Evolutionary conservation across 1,140 invertebrate genomes (phyloP).

Genomic region (Macrocentrus cingulum): DNA sequence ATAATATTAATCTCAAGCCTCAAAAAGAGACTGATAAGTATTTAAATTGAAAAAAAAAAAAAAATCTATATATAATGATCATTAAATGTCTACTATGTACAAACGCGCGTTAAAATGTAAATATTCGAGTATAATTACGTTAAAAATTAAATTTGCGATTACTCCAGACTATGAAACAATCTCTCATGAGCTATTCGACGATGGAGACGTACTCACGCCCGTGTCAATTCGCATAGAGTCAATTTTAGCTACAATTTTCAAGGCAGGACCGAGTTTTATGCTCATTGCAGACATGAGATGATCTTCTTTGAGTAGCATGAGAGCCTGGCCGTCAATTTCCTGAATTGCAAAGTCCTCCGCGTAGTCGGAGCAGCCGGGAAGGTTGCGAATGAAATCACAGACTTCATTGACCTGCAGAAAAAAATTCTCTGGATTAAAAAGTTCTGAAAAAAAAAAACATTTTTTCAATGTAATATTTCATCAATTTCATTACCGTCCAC

Average conservation of each 20-base stretch:
- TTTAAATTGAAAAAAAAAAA: no score
- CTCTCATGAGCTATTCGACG: conserved; percentile 45
- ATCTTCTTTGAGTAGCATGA: conserved; percentile 92
- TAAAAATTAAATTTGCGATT: neutral
- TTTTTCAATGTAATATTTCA: neutral
- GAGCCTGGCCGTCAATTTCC: conserved; percentile 93
- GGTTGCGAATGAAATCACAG: conserved; percentile 81
- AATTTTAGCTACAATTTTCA: conserved; percentile 91
- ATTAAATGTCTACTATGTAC: neutral
- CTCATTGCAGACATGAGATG: conserved; percentile 93
- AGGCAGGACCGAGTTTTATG: conserved; percentile 91
- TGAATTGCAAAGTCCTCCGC: conserved; percentile 93
- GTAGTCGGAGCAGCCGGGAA: conserved; percentile 87
- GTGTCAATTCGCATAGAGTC: conserved; percentile 68
- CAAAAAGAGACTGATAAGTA: no score
- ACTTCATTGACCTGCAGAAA: conserved; percentile 70
- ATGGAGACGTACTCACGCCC: conserved; percentile 39
- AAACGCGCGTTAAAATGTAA: no score
- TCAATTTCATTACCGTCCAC: conserved; percentile 67
- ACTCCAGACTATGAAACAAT: conserved; percentile 1
- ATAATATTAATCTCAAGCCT: no score
- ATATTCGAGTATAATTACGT: neutral
- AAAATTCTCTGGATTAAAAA: conserved; percentile 18
- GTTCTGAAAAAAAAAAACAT: conserved; percentile 5
- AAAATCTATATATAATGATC: neutral